Conservation (phyloP, 2,888 invertebrate species). For the Acronicta alni region DNA sequence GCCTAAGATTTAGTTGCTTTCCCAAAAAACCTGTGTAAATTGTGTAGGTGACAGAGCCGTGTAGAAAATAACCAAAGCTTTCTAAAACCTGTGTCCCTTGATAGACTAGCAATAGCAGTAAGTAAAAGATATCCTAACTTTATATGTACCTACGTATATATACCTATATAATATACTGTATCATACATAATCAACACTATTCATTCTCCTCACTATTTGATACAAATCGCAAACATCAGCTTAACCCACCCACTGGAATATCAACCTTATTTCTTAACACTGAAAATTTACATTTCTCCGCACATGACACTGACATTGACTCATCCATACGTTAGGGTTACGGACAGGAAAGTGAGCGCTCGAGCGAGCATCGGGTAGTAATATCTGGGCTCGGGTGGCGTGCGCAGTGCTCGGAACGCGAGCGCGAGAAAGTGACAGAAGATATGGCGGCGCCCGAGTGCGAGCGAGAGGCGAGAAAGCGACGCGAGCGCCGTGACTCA, state of each 20-base stretch:
- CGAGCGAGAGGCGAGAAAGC: constrained; percentile 90
- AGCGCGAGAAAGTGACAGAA: constrained; percentile 78
- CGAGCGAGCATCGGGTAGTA: constrained; percentile 84
- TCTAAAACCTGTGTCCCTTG: constrained; percentile 54
- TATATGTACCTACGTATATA: constrained; percentile 64
- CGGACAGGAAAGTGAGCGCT: constrained; percentile 85
- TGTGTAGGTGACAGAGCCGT: constrained; percentile 62
- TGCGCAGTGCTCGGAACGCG: constrained; percentile 85
- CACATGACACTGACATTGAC: constrained; percentile 75
- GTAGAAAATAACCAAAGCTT: constrained; percentile 61
- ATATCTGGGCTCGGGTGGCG: constrained; percentile 85
- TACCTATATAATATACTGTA: constrained; percentile 59
- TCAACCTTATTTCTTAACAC: constrained; percentile 58
- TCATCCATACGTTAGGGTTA: constrained; percentile 79
- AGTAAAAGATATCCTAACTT: constrained; percentile 41
- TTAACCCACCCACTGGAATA: constrained; percentile 65
- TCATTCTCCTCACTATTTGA: constrained; percentile 65
- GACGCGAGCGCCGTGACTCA: constrained; percentile 90
- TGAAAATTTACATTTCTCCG: constrained; percentile 52
- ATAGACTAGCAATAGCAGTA: constrained; percentile 58
- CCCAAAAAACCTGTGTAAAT: constrained; percentile 63
- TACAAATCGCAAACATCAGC: constrained; percentile 65
- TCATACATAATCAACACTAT: constrained; percentile 63
- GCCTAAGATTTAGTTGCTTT: constrained; percentile 60
- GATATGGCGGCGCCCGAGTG: constrained; percentile 88